These are phyloP conservation scores for Drosophila hamatofila DNA, from an alignment of 2,888 invertebrate genomes.

Conservation along the genomic window DNA sequence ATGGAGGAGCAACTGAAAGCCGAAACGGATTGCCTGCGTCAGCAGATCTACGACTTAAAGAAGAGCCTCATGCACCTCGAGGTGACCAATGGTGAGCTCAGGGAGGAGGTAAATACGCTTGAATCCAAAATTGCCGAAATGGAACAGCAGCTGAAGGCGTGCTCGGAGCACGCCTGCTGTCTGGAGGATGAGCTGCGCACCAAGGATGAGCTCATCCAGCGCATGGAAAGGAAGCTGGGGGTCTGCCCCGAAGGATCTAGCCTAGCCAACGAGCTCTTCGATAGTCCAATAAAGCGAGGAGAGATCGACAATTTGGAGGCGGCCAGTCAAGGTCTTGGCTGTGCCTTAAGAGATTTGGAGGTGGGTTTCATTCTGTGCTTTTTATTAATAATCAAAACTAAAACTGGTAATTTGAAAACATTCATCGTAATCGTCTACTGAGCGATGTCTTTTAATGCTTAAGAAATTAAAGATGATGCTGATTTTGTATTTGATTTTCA, in stretches of 20 bases:
- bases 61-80: slow-evolving; percentile 88
- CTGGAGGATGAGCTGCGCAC: slow-evolving; percentile 87
- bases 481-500: background rate
- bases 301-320: slow-evolving; percentile 70
- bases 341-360: slow-evolving; percentile 76
- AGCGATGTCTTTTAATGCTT: too few species aligned
- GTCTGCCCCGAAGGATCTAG: slow-evolving; percentile 77
- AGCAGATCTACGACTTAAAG: slow-evolving; percentile 86
- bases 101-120: slow-evolving; percentile 89
- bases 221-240: slow-evolving; percentile 72
- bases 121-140: slow-evolving; percentile 87
- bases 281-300: slow-evolving; percentile 78
- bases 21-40: slow-evolving; percentile 86
- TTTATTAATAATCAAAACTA: too few species aligned
- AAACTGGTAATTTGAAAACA: too few species aligned
- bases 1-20: slow-evolving; percentile 85
- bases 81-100: slow-evolving; percentile 89
- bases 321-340: slow-evolving; percentile 77
- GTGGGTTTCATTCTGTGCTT: slow-evolving; percentile 57
- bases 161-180: slow-evolving; percentile 87
- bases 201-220: slow-evolving; percentile 82
- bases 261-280: slow-evolving; percentile 83
- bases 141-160: slow-evolving; percentile 86
- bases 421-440: too few species aligned
- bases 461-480: too few species aligned